These are phyloP conservation scores for Martes flavigula DNA, from an alignment of 2,797 vertebrate genomes.

Conservation along the genomic window DNA sequence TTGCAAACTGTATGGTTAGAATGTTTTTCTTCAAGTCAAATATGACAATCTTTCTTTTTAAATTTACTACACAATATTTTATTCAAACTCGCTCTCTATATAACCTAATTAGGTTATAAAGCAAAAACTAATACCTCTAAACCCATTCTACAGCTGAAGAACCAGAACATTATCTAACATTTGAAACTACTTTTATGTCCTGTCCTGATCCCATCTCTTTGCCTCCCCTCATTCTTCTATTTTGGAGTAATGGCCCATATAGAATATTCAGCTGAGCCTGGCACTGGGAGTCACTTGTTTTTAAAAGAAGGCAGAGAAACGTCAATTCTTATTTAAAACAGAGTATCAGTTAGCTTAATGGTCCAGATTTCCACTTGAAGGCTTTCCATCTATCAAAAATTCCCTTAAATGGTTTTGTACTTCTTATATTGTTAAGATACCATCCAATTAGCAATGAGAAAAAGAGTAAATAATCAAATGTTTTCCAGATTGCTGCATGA, in stretches of 20 bases:
- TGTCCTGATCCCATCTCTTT: background rate
- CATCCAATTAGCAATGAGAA: background rate
- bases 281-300: background rate
- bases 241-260: background rate
- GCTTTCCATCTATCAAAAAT: background rate
- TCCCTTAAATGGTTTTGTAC: background rate
- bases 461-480: background rate
- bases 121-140: background rate
- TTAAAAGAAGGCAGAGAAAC: background rate
- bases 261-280: background rate
- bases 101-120: background rate
- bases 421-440: background rate
- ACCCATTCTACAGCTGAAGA: background rate
- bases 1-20: background rate
- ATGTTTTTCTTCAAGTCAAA: background rate
- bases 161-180: background rate
- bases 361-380: background rate
- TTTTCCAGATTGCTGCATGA: background rate
- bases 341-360: background rate
- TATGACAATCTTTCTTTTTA: background rate
- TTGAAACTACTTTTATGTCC: background rate
- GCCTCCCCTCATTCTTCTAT: background rate
- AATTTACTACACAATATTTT: background rate
- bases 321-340: background rate
- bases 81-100: background rate